These are phyloP conservation scores for Hirtodrosophila trivittata DNA, from an alignment of 2,888 invertebrate genomes.

Conservation along the genomic window DNA sequence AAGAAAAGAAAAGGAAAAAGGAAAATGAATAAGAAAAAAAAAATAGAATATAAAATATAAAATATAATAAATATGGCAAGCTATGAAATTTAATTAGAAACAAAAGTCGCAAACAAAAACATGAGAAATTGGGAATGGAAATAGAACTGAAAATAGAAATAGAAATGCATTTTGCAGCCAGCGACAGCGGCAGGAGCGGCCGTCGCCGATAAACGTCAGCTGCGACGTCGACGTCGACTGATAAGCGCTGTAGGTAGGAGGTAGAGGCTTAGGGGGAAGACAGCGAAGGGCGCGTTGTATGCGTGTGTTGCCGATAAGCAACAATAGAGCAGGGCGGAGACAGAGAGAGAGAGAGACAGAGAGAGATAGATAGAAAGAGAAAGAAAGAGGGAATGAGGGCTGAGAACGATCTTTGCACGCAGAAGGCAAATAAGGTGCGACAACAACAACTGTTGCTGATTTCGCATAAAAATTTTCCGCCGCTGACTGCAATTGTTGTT, in stretches of 20 bases:
- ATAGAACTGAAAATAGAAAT: conserved; percentile 32
- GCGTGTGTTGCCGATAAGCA: conserved; percentile 26
- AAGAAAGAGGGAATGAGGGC: background rate
- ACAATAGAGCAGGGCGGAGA: background rate
- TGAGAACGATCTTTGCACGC: conserved; percentile 30
- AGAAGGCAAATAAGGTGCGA: conserved; percentile 39
- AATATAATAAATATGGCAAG: too few species aligned
- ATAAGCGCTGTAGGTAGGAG: conserved; percentile 44
- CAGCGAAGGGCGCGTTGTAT: conserved; percentile 15
- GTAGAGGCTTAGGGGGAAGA: background rate
- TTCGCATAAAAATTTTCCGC: conserved; percentile 33
- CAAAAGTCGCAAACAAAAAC: conserved; percentile 14
- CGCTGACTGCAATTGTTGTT: conserved; percentile 15
- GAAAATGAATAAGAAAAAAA: background rate
- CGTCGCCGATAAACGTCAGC: conserved; percentile 37
- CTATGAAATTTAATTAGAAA: conserved; percentile 46
- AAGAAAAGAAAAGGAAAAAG: background rate
- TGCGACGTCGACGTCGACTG: conserved; percentile 33
- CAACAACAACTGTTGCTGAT: conserved; percentile 26
- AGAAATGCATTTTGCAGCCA: conserved; percentile 47
- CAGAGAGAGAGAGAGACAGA: background rate
- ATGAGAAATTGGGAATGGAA: conserved; percentile 19
- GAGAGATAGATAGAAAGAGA: background rate
- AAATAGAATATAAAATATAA: too few species aligned
- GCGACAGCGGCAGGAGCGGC: conserved; percentile 7